phyloP scores from a whole-genome alignment of 2,113 vertebrate species.

The Archilochus colubris region DNA sequence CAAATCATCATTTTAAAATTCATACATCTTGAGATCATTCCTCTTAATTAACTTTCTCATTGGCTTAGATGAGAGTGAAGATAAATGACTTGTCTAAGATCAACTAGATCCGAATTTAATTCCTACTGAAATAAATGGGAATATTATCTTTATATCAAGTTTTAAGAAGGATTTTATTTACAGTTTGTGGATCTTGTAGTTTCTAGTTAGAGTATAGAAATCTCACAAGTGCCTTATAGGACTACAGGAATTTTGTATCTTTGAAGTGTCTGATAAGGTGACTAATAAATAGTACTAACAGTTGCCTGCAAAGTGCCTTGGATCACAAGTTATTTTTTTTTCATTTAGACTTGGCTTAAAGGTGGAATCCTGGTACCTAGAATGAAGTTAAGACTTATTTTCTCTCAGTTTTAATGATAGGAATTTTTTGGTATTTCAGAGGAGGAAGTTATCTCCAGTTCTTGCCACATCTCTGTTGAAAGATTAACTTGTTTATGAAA shows the following conservation, averaged over 20 bases:
- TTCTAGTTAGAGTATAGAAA: neutral
- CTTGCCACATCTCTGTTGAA: slow-evolving; percentile 18
- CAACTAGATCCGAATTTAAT: neutral
- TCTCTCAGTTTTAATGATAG: slow-evolving; percentile 30
- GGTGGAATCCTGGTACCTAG: neutral
- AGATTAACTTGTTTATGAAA: slow-evolving; percentile 8
- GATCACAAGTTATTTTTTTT: neutral
- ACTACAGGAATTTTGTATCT: neutral
- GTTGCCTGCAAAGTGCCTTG: neutral
- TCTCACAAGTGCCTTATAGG: neutral
- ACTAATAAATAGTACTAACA: neutral
- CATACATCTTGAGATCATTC: neutral
- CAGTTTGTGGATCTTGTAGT: neutral
- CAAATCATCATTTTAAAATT: neutral
- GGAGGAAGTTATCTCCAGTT: slow-evolving; percentile 1
- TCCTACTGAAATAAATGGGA: neutral
- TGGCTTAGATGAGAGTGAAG: neutral
- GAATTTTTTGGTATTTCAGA: slow-evolving; percentile 27
- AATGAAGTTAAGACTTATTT: slow-evolving; percentile 17
- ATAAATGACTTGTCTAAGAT: neutral
- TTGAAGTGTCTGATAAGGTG: neutral
- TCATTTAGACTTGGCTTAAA: slow-evolving; percentile 14
- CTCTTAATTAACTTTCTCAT: neutral
- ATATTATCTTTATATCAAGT: neutral
- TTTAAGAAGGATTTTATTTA: neutral